phyloP scores from a whole-genome alignment of 1,140 invertebrate genomes.

The Carcinoscorpius rotundicauda region DNA sequence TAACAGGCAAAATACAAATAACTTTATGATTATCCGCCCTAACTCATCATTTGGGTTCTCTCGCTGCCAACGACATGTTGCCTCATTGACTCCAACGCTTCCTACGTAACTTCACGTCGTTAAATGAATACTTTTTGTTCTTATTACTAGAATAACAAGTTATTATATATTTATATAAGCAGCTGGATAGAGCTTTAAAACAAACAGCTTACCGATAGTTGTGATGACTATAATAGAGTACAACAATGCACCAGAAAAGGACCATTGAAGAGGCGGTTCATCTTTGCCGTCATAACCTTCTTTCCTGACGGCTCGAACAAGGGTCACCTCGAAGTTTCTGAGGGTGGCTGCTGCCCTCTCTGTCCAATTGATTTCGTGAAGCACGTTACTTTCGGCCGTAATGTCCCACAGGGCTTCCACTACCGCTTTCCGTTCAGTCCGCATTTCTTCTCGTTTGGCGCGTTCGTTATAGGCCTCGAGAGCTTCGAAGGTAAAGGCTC shows the following conservation, averaged over 20 bases:
- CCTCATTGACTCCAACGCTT: too few relatives aligned
- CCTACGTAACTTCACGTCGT: too few relatives aligned
- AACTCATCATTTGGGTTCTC: too few relatives aligned
- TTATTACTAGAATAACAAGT: too few relatives aligned
- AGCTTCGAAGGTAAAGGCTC: constrained; percentile 79
- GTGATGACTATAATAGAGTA: constrained; percentile 39
- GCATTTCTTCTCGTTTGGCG: constrained; percentile 18
- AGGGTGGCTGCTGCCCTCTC: constrained; percentile 33
- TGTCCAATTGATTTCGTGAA: constrained; percentile 31
- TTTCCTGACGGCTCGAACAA: constrained; percentile 24
- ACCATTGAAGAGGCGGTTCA: constrained; percentile 33
- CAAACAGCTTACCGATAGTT: constrained; percentile 36
- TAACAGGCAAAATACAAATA: too few relatives aligned
- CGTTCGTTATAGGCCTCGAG: constrained; percentile 29
- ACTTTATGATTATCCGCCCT: too few relatives aligned
- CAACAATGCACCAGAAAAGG: constrained; percentile 34
- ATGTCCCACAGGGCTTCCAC: constrained; percentile 30
- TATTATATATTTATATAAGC: too few relatives aligned
- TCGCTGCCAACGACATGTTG: too few relatives aligned
- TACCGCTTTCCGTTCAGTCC: constrained; percentile 14
- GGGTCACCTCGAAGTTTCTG: constrained; percentile 26
- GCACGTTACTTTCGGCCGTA: constrained; percentile 26
- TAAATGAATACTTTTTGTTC: too few relatives aligned
- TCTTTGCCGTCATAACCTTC: constrained; percentile 32
- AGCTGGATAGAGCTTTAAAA: too few relatives aligned